These are phyloP conservation scores for Druceiella hillmani DNA, from an alignment of 2,888 invertebrate species.

Conservation along the genomic window DNA sequence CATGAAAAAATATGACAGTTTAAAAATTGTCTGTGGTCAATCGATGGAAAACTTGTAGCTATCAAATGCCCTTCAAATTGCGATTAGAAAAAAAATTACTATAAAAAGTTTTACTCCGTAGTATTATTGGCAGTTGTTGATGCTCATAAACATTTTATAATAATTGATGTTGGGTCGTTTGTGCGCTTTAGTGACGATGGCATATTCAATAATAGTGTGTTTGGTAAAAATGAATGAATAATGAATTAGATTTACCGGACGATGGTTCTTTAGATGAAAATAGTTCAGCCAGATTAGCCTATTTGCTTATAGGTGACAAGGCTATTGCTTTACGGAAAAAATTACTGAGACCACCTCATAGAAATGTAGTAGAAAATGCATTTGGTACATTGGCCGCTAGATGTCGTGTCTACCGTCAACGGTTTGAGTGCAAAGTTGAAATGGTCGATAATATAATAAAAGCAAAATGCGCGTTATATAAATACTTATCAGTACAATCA, in stretches of 20 bases:
- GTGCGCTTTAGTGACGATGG: slow-evolving; percentile 18
- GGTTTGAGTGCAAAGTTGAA: slow-evolving; percentile 12
- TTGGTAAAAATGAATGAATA: too few relatives aligned
- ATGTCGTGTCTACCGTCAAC: slow-evolving; percentile 10
- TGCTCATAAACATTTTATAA: slow-evolving; percentile 17
- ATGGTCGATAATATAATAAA: slow-evolving; percentile 12
- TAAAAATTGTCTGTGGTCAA: too few relatives aligned
- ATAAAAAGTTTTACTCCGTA: slow-evolving; percentile 11
- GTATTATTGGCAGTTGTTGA: slow-evolving; percentile 20
- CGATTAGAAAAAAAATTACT: slow-evolving; percentile 5
- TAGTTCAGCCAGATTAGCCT: slow-evolving; percentile 10
- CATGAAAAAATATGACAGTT: too few relatives aligned
- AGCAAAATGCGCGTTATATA: too few relatives aligned
- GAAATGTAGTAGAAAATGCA: slow-evolving; percentile 11
- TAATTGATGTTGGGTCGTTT: slow-evolving; percentile 19
- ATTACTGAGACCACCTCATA: slow-evolving; percentile 7
- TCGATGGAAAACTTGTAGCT: too few relatives aligned
- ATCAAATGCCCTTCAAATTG: too few relatives aligned
- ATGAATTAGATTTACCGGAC: slow-evolving; percentile 6
- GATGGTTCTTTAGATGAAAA: slow-evolving; percentile 8
- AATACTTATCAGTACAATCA: slow-evolving; percentile 12
- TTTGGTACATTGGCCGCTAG: slow-evolving; percentile 11
- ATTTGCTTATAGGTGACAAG: slow-evolving; percentile 11
- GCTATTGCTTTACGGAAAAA: slow-evolving; percentile 13
- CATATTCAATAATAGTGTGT: slow-evolving; percentile 13